A percentile compares a stretch with the other conserved stretches of the same genome.
phyloP scores from a whole-genome alignment of 2,113 vertebrate genomes.

The Sula dactylatra region DNA sequence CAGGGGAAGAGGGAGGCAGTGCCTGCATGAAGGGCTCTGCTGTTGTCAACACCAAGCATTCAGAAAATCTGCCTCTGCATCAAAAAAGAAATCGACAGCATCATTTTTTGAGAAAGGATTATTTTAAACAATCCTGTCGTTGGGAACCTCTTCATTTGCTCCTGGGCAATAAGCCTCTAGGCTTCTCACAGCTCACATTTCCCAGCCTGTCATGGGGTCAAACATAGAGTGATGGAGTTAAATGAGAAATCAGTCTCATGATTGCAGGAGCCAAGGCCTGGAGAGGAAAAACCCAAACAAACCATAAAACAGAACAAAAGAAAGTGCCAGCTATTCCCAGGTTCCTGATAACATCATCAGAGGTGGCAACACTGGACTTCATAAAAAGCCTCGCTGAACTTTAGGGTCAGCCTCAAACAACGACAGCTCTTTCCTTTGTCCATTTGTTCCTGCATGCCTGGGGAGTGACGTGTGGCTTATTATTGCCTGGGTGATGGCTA shows the following conservation, averaged over 20 bases:
- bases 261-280: background rate
- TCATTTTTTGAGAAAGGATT: background rate
- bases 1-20: background rate
- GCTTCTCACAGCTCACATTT: background rate
- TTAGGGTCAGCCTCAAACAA: conserved; percentile 36
- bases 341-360: conserved; percentile 50
- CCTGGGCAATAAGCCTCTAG: background rate
- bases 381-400: conserved; percentile 39
- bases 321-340: conserved; percentile 39
- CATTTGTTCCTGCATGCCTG: background rate
- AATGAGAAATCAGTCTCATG: background rate
- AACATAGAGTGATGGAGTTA: background rate
- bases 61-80: background rate
- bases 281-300: conserved; percentile 36
- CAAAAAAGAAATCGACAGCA: background rate
- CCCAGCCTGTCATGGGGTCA: background rate
- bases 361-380: conserved; percentile 25
- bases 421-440: conserved; percentile 45
- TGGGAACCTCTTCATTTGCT: background rate
- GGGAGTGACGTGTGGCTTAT: conserved; percentile 9
- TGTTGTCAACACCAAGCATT: background rate
- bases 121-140: background rate
- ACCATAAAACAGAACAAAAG: conserved; percentile 42
- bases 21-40: background rate
- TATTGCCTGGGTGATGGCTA: background rate